phyloP scores from a whole-genome alignment of 2,888 invertebrate species.

The Lithosia quadra region DNA sequence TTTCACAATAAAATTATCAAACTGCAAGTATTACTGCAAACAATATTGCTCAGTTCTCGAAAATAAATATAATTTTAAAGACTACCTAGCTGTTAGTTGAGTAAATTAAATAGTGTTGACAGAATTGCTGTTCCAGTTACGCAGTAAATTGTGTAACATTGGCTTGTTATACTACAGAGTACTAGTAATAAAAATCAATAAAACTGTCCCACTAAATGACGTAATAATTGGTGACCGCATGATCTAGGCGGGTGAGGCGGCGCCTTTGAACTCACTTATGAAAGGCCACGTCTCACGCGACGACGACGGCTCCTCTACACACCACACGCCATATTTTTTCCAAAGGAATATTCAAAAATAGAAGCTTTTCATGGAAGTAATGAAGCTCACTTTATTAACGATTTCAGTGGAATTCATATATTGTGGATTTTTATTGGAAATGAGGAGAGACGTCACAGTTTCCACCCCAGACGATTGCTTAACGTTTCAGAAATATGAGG shows the following conservation, averaged over 20 bases:
- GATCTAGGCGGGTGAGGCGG: constrained; percentile 48
- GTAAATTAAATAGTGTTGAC: constrained; percentile 36
- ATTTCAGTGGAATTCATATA: constrained; percentile 75
- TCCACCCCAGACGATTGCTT: constrained; percentile 31
- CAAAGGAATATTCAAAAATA: constrained; percentile 72
- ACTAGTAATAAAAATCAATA: constrained; percentile 46
- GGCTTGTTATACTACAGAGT: constrained; percentile 26
- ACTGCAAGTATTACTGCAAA: not conserved
- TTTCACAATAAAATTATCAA: not conserved
- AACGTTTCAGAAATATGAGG: constrained; percentile 46
- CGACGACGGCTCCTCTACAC: constrained; percentile 50
- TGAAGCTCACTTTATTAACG: constrained; percentile 79
- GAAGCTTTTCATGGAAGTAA: constrained; percentile 70
- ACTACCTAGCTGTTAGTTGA: constrained; percentile 16
- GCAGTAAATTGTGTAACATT: constrained; percentile 32
- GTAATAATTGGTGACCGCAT: constrained; percentile 60
- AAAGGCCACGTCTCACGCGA: constrained; percentile 54
- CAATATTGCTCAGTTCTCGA: not conserved
- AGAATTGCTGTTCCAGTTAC: constrained; percentile 29
- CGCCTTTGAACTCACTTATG: constrained; percentile 63
- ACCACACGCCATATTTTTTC: constrained; percentile 60
- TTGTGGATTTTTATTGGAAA: constrained; percentile 73
- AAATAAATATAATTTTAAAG: not conserved
- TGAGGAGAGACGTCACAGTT: constrained; percentile 62
- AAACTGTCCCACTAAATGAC: constrained; percentile 39